phyloP scores from a whole-genome alignment of 2,797 vertebrate species.

The Synaphobranchus kaupii region DNA sequence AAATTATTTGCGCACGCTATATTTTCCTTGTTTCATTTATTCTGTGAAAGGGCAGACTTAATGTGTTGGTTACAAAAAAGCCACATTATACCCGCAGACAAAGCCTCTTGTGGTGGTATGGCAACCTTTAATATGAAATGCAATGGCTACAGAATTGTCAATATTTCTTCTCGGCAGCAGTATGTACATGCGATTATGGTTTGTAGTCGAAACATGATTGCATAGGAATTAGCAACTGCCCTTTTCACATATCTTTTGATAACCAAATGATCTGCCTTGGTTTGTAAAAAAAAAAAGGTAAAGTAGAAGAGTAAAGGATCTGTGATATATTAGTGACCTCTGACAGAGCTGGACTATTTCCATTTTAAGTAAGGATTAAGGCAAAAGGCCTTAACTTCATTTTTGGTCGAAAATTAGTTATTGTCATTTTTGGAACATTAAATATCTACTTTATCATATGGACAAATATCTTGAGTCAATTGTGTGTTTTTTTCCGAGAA shows the following conservation, averaged over 20 bases:
- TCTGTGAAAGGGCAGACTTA: constrained; percentile 18
- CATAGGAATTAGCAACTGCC: constrained; percentile 59
- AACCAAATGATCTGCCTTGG: constrained; percentile 67
- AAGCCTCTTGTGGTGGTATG: background rate
- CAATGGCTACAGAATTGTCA: constrained; percentile 20
- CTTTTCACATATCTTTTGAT: constrained; percentile 66
- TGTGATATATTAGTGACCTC: constrained; percentile 76
- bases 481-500: too few species aligned
- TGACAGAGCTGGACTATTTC: constrained; percentile 70
- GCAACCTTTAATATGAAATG: constrained; percentile 16
- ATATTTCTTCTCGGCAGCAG: constrained; percentile 24
- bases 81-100: constrained; percentile 13
- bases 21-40: constrained; percentile 19
- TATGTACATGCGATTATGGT: constrained; percentile 56
- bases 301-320: constrained; percentile 64
- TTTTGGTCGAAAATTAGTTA: too few species aligned
- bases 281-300: constrained; percentile 65
- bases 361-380: constrained; percentile 75
- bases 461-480: too few species aligned
- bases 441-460: too few species aligned
- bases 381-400: too few species aligned
- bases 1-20: constrained; percentile 5
- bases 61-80: constrained; percentile 34
- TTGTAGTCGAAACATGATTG: constrained; percentile 68
- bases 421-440: too few species aligned